These are phyloP conservation scores for Emys orbicularis DNA, from an alignment of 2,797 vertebrate species.

Conservation along the genomic window DNA sequence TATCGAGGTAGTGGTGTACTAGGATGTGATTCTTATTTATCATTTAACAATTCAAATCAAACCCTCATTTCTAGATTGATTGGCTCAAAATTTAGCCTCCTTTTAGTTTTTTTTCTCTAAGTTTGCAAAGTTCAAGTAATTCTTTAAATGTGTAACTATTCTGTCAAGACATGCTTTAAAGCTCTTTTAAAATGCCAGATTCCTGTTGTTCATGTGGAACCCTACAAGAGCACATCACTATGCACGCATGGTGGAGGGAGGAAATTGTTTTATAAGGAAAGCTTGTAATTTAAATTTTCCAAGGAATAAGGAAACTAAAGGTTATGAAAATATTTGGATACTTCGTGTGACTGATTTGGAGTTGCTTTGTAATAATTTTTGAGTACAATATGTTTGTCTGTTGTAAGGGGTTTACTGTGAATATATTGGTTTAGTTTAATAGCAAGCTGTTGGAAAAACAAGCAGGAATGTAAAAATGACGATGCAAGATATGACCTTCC, in stretches of 20 bases:
- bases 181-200: background rate
- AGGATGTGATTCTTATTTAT: background rate
- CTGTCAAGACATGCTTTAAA: background rate
- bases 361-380: background rate
- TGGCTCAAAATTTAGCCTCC: background rate
- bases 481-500: background rate
- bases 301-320: background rate
- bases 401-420: background rate
- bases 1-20: background rate
- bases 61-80: background rate
- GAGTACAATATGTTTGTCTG: background rate
- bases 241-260: background rate
- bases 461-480: background rate
- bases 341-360: background rate
- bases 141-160: background rate
- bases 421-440: background rate
- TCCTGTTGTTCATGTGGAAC: background rate
- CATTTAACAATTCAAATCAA: background rate
- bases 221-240: background rate
- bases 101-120: background rate
- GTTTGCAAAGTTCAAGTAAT: background rate
- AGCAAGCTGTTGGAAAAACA: background rate
- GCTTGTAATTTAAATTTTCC: background rate
- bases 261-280: background rate
- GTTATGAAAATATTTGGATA: background rate